Conservation (phyloP, 2,888 invertebrate genomes). For the Nymphalis polychloros region DNA sequence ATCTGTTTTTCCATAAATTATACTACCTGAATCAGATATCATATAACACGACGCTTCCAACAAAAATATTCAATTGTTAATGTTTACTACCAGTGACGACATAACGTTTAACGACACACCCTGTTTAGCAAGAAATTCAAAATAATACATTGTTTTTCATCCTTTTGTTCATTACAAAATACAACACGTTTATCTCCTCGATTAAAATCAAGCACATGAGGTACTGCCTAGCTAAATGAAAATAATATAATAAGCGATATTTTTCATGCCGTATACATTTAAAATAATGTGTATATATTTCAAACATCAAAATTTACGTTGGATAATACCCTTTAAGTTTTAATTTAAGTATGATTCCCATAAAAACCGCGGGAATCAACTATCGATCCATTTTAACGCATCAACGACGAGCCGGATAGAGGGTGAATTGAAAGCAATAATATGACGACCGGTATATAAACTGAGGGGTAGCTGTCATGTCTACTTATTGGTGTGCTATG, state of each 20-base stretch:
- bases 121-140: slow-evolving; percentile 25
- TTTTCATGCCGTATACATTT: neutral
- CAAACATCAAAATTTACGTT: neutral
- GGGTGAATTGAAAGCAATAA: slow-evolving; percentile 18
- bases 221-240: no score
- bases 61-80: slow-evolving; percentile 22
- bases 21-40: neutral
- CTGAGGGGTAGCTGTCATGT: neutral
- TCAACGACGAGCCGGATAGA: slow-evolving; percentile 19
- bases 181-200: no score
- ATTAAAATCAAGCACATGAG: no score
- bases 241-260: neutral
- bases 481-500: neutral
- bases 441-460: slow-evolving; percentile 8
- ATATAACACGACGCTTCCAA: neutral
- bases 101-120: slow-evolving; percentile 34
- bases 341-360: no score
- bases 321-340: neutral
- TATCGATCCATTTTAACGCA: slow-evolving; percentile 25
- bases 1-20: neutral
- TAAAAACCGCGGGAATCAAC: neutral
- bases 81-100: slow-evolving; percentile 37
- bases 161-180: no score
- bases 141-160: neutral
- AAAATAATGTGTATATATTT: no score